These are phyloP conservation scores for Uria lomvia DNA, from an alignment of 2,113 vertebrate species.

Conservation along the genomic window DNA sequence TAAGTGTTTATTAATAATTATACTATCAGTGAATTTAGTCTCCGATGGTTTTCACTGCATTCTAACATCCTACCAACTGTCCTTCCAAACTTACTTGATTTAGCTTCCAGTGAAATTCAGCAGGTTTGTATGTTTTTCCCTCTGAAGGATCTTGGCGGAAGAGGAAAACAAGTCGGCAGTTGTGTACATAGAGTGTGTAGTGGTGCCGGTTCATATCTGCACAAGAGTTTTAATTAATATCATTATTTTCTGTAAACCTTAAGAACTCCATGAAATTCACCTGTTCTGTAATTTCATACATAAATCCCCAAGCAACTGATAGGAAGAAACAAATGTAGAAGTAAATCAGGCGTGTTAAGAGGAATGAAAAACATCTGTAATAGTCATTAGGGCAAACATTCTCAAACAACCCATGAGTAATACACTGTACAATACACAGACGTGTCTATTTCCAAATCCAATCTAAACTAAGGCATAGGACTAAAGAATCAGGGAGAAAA, in stretches of 20 bases:
- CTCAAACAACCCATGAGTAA: not conserved
- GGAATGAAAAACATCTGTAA: not conserved
- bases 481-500: not conserved
- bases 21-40: accelerated
- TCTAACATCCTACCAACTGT: not conserved
- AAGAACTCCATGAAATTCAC: not conserved
- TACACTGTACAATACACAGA: not conserved
- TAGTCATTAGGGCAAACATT: not conserved
- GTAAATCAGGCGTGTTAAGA: not conserved
- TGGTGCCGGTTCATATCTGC: constrained; percentile 96
- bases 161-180: constrained; percentile 90
- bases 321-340: not conserved
- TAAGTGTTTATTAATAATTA: not conserved
- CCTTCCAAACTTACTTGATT: constrained; percentile 80
- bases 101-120: constrained; percentile 97
- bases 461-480: not conserved
- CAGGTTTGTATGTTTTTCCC: constrained; percentile 86
- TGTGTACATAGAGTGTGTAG: constrained; percentile 90
- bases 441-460: not conserved
- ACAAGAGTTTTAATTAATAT: not conserved
- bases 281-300: not conserved
- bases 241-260: not conserved
- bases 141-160: constrained; percentile 89
- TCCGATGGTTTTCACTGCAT: accelerated
- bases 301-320: accelerated